These are phyloP conservation scores for Anagyrus pseudococci DNA, from an alignment of 2,888 invertebrate genomes.

Conservation along the genomic window DNA sequence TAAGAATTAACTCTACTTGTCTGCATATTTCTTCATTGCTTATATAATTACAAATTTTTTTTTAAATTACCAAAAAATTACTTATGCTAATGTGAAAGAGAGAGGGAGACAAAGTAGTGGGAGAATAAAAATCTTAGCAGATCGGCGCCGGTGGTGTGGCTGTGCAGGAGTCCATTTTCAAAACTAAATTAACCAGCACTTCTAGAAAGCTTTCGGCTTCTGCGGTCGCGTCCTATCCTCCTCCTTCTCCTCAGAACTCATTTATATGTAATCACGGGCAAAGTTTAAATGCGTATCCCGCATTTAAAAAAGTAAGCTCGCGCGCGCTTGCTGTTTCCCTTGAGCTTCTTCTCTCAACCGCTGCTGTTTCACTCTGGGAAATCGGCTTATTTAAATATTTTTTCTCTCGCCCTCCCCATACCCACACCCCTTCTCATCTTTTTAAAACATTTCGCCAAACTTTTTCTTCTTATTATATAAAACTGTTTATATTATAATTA, in stretches of 20 bases:
- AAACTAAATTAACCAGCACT: slow-evolving; percentile 34
- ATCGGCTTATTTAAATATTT: slow-evolving; percentile 32
- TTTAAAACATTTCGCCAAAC: neutral
- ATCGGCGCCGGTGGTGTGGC: no score
- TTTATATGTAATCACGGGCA: slow-evolving; percentile 39
- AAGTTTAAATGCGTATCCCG: slow-evolving; percentile 37
- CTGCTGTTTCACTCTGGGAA: slow-evolving; percentile 8
- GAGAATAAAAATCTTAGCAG: no score
- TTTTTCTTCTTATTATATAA: no score
- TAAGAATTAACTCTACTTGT: no score
- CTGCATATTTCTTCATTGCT: no score
- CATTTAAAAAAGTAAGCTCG: slow-evolving; percentile 39
- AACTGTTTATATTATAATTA: no score
- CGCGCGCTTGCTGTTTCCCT: slow-evolving; percentile 41
- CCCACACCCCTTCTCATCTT: slow-evolving; percentile 1
- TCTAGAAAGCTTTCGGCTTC: neutral
- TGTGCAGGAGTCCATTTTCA: slow-evolving; percentile 28
- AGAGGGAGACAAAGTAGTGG: no score
- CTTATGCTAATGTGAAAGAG: no score
- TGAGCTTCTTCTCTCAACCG: slow-evolving; percentile 23
- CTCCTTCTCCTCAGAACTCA: slow-evolving; percentile 37
- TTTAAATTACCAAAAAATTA: no score
- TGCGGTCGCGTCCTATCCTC: neutral
- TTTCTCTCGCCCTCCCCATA: slow-evolving; percentile 2
- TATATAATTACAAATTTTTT: no score